Conservation (phyloP, 2,797 vertebrate genomes). For the Sylvilagus floridanus region DNA sequence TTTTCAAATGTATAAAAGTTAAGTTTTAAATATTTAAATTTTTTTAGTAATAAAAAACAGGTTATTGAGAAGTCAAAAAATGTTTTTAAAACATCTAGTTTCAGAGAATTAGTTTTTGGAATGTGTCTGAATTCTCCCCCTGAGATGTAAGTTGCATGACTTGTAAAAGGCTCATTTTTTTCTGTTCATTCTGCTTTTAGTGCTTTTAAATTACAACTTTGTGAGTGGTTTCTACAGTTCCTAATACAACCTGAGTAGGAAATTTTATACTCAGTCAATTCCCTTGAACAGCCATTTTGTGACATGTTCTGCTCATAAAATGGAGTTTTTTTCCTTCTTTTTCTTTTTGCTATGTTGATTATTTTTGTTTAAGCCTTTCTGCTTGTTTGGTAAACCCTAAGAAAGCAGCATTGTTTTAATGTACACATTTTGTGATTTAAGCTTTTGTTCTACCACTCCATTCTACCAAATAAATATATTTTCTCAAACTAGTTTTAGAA, state of each 20-base stretch:
- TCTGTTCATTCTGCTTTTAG: neutral
- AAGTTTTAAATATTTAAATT: neutral
- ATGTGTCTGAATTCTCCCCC: neutral
- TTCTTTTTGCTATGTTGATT: neutral
- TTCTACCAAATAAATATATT: neutral
- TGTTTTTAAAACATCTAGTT: neutral
- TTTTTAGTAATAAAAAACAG: neutral
- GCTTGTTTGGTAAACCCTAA: neutral
- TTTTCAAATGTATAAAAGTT: too few species aligned
- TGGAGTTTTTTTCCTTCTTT: neutral
- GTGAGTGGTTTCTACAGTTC: neutral
- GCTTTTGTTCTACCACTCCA: neutral
- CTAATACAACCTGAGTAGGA: neutral
- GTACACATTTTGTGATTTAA: neutral
- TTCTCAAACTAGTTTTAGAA: neutral
- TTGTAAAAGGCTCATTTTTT: neutral
- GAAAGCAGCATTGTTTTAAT: neutral
- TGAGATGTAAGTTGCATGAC: neutral
- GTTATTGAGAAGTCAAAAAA: neutral
- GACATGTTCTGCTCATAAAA: neutral
- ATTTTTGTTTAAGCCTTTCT: neutral
- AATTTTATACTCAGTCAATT: neutral
- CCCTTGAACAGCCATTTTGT: conserved; percentile 57
- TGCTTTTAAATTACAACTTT: neutral
- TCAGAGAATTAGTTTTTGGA: neutral